phyloP scores from a whole-genome alignment of 1,140 invertebrate genomes.

The Bombus sibiricus region DNA sequence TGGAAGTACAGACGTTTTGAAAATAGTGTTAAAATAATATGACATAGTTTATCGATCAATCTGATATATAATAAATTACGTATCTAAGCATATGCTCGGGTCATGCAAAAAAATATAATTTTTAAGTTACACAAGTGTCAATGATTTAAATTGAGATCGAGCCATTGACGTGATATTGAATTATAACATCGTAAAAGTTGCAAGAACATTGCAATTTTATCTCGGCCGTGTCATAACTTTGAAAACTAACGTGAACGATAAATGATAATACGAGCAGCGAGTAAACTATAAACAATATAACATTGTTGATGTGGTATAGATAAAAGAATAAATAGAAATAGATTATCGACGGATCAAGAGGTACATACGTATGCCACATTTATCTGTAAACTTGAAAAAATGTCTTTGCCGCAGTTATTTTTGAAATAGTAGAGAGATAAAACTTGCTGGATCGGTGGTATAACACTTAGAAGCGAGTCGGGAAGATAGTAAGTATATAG shows the following conservation, averaged over 20 bases:
- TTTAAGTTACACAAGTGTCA: too few species aligned
- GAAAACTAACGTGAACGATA: background rate
- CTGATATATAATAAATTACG: too few species aligned
- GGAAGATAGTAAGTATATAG: constrained; percentile 23
- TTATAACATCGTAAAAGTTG: background rate
- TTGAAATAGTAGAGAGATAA: constrained; percentile 34
- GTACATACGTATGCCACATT: background rate
- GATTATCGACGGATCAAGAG: background rate
- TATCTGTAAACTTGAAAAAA: constrained; percentile 12
- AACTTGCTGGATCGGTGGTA: constrained; percentile 24
- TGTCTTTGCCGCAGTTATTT: constrained; percentile 4
- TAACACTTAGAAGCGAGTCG: constrained; percentile 10
- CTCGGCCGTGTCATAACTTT: background rate
- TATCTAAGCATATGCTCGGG: too few species aligned
- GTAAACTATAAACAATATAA: background rate
- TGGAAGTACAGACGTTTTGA: too few species aligned
- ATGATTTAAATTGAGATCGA: background rate
- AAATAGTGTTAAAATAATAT: too few species aligned
- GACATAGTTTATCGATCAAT: too few species aligned
- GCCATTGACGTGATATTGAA: background rate
- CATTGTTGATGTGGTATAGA: background rate
- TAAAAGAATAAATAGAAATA: background rate
- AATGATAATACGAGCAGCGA: background rate
- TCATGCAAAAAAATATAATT: too few species aligned
- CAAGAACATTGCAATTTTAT: background rate